Evolutionary conservation across 1,140 invertebrate species (phyloP), one percentile per base, ranked within the genome.

Genomic region (Platorchestia sp.): DNA sequence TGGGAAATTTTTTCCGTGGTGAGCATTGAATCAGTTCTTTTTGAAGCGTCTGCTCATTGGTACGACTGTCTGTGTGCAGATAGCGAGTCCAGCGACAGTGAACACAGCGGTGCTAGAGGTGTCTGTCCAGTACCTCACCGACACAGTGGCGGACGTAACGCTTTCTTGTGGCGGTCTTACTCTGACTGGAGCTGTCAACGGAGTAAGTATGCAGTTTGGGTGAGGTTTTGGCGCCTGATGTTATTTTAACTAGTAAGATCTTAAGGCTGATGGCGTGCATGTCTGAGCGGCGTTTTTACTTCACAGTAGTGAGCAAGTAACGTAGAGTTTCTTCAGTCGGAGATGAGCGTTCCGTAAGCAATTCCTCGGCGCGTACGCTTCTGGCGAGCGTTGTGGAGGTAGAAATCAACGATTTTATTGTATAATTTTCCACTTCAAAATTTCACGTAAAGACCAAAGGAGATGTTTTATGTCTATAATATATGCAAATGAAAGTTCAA

Each of bases 21-120:
- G 36, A 36, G 36, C 10, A 75, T 10, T 75, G 1, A 75, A 75
- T 1, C 3, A 36, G 59, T 27, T 3, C 59, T 22, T 75, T 27
- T 75, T 3, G 27, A 36, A 75, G 27, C 59, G 1, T 22, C 3
- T 75, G 7, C 59, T 75, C 36, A 75, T 36, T 19, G 59, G 1
- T 75, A 27, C 14, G 14, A 75, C 14, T 75, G 27, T 75, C 40
- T 91, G 89, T 7, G 7, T 93, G 40, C 91, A 93, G 91, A 45
- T 93, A 10, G 40, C 91, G 40, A 36, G 45, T 44, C 7, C 19
- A 10, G 44, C 36, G 0, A 1, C 45, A 44, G 91, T 44, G 3
- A 45, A 93, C 91, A 93, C 91, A 5, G 91, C 44, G 10, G 45
- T 47, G 22, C 91, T 93, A 16, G 91, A 93, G 40, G 91, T 93